These are phyloP conservation scores for Bathybates hornii DNA, from an alignment of 2,113 vertebrate species.

Conservation along the genomic window DNA sequence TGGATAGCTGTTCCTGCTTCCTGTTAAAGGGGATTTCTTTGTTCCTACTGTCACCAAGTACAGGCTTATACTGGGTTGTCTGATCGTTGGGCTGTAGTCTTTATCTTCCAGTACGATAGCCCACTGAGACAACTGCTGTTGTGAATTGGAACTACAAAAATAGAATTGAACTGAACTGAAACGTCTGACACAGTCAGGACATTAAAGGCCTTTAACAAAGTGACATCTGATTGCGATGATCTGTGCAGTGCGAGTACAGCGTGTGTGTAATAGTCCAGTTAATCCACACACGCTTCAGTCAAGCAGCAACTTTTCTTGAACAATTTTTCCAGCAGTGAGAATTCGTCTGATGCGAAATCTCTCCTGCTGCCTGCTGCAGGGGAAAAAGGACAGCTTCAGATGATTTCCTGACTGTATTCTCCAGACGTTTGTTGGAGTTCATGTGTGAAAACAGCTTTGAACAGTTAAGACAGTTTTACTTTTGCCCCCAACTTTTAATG, in stretches of 20 bases:
- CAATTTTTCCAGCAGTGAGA: not conserved
- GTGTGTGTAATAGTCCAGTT: not conserved
- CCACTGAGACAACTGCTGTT: not conserved
- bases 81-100: not conserved
- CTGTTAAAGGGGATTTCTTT: not conserved
- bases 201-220: not conserved
- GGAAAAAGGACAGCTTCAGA: not conserved
- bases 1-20: not conserved
- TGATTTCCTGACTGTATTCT: not conserved
- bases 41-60: not conserved
- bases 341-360: not conserved
- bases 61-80: not conserved
- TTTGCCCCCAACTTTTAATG: not conserved
- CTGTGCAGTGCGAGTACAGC: not conserved
- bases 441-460: not conserved
- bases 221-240: not conserved
- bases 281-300: not conserved
- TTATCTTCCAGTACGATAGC: not conserved
- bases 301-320: not conserved
- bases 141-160: not conserved
- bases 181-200: not conserved
- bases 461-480: not conserved
- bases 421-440: not conserved
- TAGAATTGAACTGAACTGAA: rapidly evolving
- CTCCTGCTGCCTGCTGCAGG: not conserved